Base-by-base conservation (phyloP, 1,140 invertebrate species). In the Anastrepha obliqua region DNA sequence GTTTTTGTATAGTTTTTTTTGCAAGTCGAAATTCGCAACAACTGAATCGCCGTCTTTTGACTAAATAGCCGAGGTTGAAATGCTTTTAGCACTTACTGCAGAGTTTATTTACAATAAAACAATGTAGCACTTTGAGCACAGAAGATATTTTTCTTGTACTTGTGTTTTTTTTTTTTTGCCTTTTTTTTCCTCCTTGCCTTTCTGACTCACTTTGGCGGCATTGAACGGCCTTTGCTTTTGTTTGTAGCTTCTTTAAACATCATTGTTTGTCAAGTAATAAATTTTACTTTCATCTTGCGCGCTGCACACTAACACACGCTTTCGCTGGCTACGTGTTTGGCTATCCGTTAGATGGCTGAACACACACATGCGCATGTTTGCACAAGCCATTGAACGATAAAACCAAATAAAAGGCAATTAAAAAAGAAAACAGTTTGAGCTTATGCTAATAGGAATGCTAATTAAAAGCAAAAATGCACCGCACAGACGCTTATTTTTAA, bases 251-350 rank as follows among this genome's bases (percentile, higher is more conserved):
- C 1, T 39, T 67, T 67, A 13, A 70, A 11, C 67, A 70, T 70
- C 39, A 44, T 17, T 74, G 39, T 74, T 42, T 47, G 42, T 4
- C 42, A 70, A 70, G 39, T 47, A 70, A 70, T 74, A 74, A 47
- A 47, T 74, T 74, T 74, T 74, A 74, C 67, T 74, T 74, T 74
- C 67, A 74, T 74, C 67, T 74, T 47, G 67, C 67, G 15, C 39
- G 67, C 67, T 74, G 5, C 39, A 44, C 67, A 11, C 42, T 8
- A 8, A 47, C 39, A 74, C 39, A 8, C 42, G 55, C 13, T 42
- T 13, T 20, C 13, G 65, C 20, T 67, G 20, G 65, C 11, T 4
- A 6, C 13, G 39, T 67, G 65, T 39, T 67, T 67, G 9, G 29
- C 29, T 29, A 29, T 29, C 29, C 29, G 29, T 29, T 29, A 29